Evolutionary conservation across 92 coral and sea anemone genomes (phyloP).

Genomic region (Epizoanthus fatuus): DNA sequence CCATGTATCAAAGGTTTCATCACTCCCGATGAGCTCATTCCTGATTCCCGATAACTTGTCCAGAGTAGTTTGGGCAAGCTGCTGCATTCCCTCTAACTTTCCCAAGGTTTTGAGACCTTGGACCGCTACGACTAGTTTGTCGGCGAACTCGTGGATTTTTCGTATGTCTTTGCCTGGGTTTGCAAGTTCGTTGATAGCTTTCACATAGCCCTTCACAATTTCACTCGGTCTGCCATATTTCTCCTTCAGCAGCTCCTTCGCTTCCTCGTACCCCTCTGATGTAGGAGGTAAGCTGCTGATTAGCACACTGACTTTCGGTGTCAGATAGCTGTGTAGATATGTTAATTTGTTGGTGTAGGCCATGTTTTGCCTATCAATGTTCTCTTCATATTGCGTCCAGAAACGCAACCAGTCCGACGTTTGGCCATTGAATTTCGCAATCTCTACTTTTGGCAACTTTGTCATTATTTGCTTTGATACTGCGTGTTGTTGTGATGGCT

Average conservation of each 20-base stretch:
- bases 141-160: constrained; percentile 9
- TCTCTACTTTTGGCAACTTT: constrained; percentile 16
- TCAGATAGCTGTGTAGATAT: constrained; percentile 15
- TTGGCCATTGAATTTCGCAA: constrained; percentile 34
- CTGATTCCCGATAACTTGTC: background rate
- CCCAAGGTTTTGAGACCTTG: constrained; percentile 3
- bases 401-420: constrained; percentile 31
- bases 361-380: background rate
- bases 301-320: background rate
- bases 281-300: constrained; percentile 56
- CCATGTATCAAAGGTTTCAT: background rate
- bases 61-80: background rate
- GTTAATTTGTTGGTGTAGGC: background rate
- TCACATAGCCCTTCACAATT: background rate
- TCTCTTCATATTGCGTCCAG: constrained; percentile 30
- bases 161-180: background rate
- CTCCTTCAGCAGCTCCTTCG: constrained; percentile 48
- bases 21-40: background rate
- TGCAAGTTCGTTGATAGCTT: background rate
- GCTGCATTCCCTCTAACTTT: background rate
- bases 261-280: constrained; percentile 61
- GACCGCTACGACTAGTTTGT: background rate
- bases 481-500: background rate
- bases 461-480: background rate
- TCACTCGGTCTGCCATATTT: constrained; percentile 50